These are phyloP conservation scores for Sebastolobus alascanus DNA, from an alignment of 2,797 vertebrate species.

Conservation along the genomic window DNA sequence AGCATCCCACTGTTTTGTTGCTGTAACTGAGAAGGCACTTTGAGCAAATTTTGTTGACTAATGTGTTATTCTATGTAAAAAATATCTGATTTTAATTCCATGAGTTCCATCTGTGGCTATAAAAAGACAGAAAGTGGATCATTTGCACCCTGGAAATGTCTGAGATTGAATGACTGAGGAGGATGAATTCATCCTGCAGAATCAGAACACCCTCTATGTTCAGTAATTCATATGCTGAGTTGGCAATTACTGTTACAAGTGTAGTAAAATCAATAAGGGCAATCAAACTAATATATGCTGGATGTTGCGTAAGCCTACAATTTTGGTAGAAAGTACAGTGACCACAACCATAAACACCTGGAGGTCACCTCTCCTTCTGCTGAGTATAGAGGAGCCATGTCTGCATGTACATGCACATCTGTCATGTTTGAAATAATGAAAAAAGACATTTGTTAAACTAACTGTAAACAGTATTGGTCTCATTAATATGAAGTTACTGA, in stretches of 20 bases:
- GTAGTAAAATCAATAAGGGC: neutral
- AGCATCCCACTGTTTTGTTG: no score
- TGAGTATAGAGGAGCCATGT: neutral
- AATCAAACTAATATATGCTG: neutral
- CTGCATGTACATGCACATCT: neutral
- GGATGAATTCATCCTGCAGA: constrained; percentile 4
- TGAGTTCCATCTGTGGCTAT: neutral
- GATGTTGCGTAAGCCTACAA: neutral
- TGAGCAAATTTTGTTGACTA: no score
- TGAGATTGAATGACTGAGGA: neutral
- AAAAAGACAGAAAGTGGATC: neutral
- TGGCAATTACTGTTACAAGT: neutral
- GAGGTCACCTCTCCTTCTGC: neutral
- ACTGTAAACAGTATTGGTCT: neutral
- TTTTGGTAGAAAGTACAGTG: neutral
- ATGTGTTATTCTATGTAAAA: no score
- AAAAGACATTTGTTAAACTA: neutral
- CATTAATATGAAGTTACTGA: neutral
- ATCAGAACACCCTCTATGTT: neutral
- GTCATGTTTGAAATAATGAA: neutral
- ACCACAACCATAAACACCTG: neutral
- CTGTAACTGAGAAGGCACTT: no score
- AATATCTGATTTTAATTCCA: no score
- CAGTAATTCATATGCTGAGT: neutral
- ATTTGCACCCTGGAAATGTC: neutral